These are phyloP conservation scores for Trogon surrucura DNA, from an alignment of 2,113 vertebrate species.

Conservation along the genomic window DNA sequence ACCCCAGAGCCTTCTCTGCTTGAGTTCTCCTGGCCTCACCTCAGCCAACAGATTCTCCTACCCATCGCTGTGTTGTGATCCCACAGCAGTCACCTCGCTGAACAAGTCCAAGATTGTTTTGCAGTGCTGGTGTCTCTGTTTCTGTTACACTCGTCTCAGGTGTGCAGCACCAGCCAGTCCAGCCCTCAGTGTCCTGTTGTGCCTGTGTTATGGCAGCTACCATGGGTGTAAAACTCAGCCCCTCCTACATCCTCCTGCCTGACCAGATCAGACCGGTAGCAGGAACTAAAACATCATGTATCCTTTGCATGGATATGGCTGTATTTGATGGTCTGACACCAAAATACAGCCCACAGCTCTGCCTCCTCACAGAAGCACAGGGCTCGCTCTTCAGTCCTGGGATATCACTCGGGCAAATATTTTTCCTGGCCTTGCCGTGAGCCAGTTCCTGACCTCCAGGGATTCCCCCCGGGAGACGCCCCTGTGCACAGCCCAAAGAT, in stretches of 20 bases:
- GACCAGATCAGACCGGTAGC: not conserved
- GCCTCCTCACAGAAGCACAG: not conserved
- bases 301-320: not conserved
- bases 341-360: not conserved
- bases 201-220: not conserved
- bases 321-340: not conserved
- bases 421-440: not conserved
- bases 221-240: accelerated
- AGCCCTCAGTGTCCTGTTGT: not conserved
- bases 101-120: not conserved
- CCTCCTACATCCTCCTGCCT: not conserved
- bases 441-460: not conserved
- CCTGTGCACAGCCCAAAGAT: not conserved
- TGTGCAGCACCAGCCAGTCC: not conserved
- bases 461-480: accelerated
- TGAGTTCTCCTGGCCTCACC: not conserved
- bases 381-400: not conserved
- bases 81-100: not conserved
- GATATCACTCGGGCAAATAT: not conserved
- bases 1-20: not conserved
- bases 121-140: not conserved
- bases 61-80: not conserved
- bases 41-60: not conserved
- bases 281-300: not conserved
- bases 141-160: accelerated